Base-by-base conservation (phyloP, 2,888 invertebrate species). In the Cylloceria caligata region DNA sequence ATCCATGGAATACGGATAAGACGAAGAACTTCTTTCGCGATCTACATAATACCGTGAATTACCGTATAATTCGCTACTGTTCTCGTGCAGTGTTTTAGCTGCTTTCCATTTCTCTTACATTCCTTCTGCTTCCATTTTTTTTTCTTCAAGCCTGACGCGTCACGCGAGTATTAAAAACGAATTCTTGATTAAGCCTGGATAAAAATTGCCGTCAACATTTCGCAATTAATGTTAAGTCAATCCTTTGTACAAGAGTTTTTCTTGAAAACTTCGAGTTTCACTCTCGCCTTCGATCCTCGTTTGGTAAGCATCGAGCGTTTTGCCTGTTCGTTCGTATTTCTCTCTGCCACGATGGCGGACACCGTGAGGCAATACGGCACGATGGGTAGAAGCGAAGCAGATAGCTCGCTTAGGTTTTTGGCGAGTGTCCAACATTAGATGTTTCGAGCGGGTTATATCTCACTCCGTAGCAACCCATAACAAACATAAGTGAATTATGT, bases 401-500 rank as follows among this genome's bases (percentile, higher is more conserved):
- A 76, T 73, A 71, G 52, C 30, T 77, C 73, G 80, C 88, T 88
- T 77, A 79, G 87, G 85, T 83, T 88, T 90, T 89, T 92, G 92
- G 91, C 91, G 77, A 81, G 62, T 82, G 71, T 90, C 92, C 92
- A 92, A 90, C 89, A 88, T 89, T 89, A 88, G 89, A 90, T 88
- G 89, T 90, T 91, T 89, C 88, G 87, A 74, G 64, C 82, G 85
- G 85, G 87, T 88, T 89, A 89, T 91, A 90, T 90, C 89, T 90
- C 90, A 89, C 90, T 89, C 88, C 89, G 90, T 89, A 88, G 91
- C 88, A 90, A 90, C 89, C 89, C 89, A 90, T 90, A 91, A 91
- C 92, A 91, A 91, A 91, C 91, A 89, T 91, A 89, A 91, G 89
- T 91, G 91, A 91, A 91, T 92, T 91, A 91, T 90, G 89, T 87